Percentiles rank a stretch among this genome's conserved stretches.
These are phyloP conservation scores for Malurus splendens DNA, from an alignment of 2,797 vertebrate species.

Conservation along the genomic window DNA sequence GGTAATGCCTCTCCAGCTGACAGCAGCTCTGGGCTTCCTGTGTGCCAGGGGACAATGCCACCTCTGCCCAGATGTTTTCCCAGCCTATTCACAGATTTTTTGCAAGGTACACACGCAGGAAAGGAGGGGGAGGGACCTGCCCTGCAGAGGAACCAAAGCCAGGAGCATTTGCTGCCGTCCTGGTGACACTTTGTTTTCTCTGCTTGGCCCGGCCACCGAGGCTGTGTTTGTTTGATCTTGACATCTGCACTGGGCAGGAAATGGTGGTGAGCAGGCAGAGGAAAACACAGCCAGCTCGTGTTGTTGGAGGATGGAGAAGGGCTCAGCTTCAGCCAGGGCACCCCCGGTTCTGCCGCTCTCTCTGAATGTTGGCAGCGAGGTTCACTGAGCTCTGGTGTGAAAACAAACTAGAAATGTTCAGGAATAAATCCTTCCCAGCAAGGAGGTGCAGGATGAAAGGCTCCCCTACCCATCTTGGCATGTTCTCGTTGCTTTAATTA, in stretches of 20 bases:
- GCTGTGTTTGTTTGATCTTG: constrained; percentile 56
- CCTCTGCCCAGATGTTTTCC: not conserved
- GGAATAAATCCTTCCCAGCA: not conserved
- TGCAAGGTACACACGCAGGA: not conserved
- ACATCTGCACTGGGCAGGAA: constrained; percentile 60
- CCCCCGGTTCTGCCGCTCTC: not conserved
- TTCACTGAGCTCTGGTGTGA: not conserved
- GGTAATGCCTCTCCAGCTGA: not conserved
- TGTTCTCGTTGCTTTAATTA: not conserved
- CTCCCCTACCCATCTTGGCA: rapidly evolving
- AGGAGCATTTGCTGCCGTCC: rapidly evolving
- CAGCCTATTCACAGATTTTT: not conserved
- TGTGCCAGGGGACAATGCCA: not conserved
- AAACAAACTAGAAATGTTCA: not conserved
- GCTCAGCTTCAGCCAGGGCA: not conserved
- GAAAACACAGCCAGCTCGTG: constrained; percentile 8
- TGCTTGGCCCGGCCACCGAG: not conserved
- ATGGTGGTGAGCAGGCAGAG: not conserved
- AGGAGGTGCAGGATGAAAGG: not conserved
- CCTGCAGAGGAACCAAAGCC: not conserved
- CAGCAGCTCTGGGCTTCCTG: not conserved
- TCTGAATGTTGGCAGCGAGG: not conserved
- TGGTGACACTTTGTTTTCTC: constrained; percentile 25
- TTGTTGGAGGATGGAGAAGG: not conserved
- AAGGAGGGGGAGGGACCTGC: not conserved